These are phyloP conservation scores for Hydrozoanthus gracilis DNA, from an alignment of 92 coral and sea anemone species.

Conservation along the genomic window DNA sequence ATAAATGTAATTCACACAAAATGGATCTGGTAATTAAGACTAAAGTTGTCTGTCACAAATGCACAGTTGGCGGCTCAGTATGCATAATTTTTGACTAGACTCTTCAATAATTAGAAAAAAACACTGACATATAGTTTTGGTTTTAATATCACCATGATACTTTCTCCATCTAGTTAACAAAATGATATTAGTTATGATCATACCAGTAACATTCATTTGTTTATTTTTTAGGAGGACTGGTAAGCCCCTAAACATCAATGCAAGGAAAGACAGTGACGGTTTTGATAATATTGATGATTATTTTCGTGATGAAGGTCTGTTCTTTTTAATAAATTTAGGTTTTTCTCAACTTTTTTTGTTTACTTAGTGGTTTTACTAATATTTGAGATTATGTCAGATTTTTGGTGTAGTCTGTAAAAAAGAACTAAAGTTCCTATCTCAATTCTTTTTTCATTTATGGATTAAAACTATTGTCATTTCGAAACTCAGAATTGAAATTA, in stretches of 20 bases:
- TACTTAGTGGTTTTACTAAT: not conserved
- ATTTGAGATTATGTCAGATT: not conserved
- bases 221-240: constrained; percentile 78
- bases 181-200: not conserved
- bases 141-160: not conserved
- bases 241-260: constrained; percentile 71
- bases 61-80: no score
- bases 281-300: constrained; percentile 83
- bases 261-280: constrained; percentile 75
- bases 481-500: no score
- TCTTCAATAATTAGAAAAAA: no score
- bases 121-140: no score
- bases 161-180: no score
- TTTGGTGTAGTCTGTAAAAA: not conserved
- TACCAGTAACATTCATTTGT: not conserved
- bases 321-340: not conserved
- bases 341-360: not conserved
- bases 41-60: no score
- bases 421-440: no score
- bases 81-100: no score
- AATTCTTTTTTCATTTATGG: no score
- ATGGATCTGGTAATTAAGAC: no score
- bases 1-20: no score
- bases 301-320: constrained; percentile 87
- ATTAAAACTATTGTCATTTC: no score